Evolutionary conservation across 2,888 invertebrate species (phyloP), one percentile per base, ranked within the genome.

Genomic region (Iphiclides podalirius): DNA sequence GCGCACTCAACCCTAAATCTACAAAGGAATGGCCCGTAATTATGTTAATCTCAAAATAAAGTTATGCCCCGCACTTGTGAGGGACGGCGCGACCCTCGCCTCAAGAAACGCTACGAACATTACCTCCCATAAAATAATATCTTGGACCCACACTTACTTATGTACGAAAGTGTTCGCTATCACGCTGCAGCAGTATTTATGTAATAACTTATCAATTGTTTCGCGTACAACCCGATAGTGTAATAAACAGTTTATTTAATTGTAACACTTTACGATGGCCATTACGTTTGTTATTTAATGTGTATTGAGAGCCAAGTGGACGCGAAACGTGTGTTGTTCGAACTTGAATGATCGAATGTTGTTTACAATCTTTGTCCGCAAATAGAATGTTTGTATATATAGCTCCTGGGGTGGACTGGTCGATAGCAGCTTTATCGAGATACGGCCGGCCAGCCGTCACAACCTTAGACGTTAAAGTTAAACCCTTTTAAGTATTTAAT

Each of bases 41-140:
- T 87, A 87, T 83, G 85, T 79, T 86, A 85, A 86, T 84, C 75
- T 72, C 68, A 65, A 72, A 80, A 85, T 86, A 84, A 86, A 85
- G 80, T 86, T 80, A 78, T 82, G 79, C 77, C 65, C 76, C 79
- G 61, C 75, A 73, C 75, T 81, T 78, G 70, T 68, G 62, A 75
- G 79, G 78, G 81, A 69, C 59, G 63, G 63, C 63, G 60, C 63
- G 66, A 70, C 71, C 72, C 72, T 66, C 40, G 28, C 33, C 70
- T 73, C 73, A 69, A 65, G 66, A 67, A 64, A 59, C 59, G 66
- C 73, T 79, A 72, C 59, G 67, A 68, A 60, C 73, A 75, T 72
- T 46, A 69, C 73, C 71, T 64, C 65, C 56, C 55, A 59, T 63
- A 62, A 66, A 64, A 60, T 65, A 65, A 61, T 63, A 57, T 20